These are phyloP conservation scores for Agriopis aurantiaria DNA, from an alignment of 2,888 invertebrate species.

Conservation along the genomic window DNA sequence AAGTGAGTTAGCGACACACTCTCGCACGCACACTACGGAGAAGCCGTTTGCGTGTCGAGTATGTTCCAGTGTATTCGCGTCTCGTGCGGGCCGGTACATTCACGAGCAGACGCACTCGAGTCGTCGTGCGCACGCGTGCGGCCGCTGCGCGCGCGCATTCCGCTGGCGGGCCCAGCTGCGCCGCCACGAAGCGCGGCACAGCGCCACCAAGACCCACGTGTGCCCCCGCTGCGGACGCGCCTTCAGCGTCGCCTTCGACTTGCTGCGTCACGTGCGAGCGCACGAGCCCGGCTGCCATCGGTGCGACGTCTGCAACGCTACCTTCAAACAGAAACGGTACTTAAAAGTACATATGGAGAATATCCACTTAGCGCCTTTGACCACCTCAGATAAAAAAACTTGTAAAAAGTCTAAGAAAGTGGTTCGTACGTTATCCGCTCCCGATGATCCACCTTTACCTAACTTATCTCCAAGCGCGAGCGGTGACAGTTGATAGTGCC, in stretches of 20 bases:
- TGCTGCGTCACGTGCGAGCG: slow-evolving; percentile 80
- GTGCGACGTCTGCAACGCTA: slow-evolving; percentile 76
- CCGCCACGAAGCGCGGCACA: slow-evolving; percentile 67
- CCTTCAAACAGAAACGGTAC: slow-evolving; percentile 83
- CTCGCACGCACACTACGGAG: slow-evolving; percentile 60
- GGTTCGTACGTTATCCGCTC: not conserved
- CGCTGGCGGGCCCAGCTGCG: slow-evolving; percentile 70
- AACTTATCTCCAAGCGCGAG: not conserved
- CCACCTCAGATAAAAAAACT: not conserved
- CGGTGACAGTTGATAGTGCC: not conserved
- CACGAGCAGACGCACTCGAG: slow-evolving; percentile 54
- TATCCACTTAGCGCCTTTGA: slow-evolving; percentile 54
- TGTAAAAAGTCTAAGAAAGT: slow-evolving; percentile 1
- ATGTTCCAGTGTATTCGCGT: slow-evolving; percentile 10
- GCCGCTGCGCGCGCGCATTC: slow-evolving; percentile 81
- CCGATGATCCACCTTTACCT: not conserved
- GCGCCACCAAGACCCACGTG: slow-evolving; percentile 50
- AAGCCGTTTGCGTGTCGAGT: slow-evolving; percentile 8
- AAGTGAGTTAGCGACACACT: slow-evolving; percentile 73
- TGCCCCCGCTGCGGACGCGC: slow-evolving; percentile 78
- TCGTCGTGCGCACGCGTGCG: slow-evolving; percentile 77
- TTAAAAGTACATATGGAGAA: slow-evolving; percentile 77
- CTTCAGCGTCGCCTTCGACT: slow-evolving; percentile 78
- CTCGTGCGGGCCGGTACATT: slow-evolving; percentile 19
- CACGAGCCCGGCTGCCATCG: slow-evolving; percentile 77